Base-by-base conservation (phyloP, 1,140 invertebrate genomes). In the Dendroctonus ponderosae region DNA sequence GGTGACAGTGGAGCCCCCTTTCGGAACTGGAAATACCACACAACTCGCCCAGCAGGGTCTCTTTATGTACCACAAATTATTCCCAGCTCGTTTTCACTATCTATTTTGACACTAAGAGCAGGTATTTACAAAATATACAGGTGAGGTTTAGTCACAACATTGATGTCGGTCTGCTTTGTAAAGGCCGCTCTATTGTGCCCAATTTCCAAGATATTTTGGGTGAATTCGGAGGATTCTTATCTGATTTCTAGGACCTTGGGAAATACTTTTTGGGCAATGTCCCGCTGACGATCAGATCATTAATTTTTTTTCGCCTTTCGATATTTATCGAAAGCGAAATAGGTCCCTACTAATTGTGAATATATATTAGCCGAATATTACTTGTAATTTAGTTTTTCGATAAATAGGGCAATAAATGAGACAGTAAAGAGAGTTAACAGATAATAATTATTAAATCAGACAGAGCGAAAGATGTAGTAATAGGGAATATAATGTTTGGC, bases 51-150 rank as follows among this genome's bases (percentile, higher is more conserved):
- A 56, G 50, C 66, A 50, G 59, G 66, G 38, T 37, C 37, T 12
- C 49, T 61, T 56, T 62, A 56, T 62, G 66, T 39, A 12, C 49
- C 58, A 61, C 60, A 67, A 67, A 67, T 67, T 62, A 67, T 62
- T 62, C 51, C 52, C 40, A 9, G 52, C n/a, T 40, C 58, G 41
- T 62, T 62, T 62, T 62, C 52, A 54, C 56, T 67, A 62, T 61
- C 57, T 61, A 67, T 67, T 67, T 67, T 67, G 65, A 67, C 65
- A 67, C 65, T 67, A 67, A 67, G 46, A 61, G 65, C 65, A 67
- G 65, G 65, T 67, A 67, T 67, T 67, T 67, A 67, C 65, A 61
- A 67, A 67, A 67, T 67, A 67, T 67, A 61, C 65, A 67, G 65
- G 65, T 67, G 65, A 67, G 58, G 57, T 37, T 40, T 49, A 56